Percentiles rank a stretch among this genome's conserved stretches.
Conservation (phyloP, 2,888 invertebrate genomes). For the Eutolmus rufibarbis region DNA sequence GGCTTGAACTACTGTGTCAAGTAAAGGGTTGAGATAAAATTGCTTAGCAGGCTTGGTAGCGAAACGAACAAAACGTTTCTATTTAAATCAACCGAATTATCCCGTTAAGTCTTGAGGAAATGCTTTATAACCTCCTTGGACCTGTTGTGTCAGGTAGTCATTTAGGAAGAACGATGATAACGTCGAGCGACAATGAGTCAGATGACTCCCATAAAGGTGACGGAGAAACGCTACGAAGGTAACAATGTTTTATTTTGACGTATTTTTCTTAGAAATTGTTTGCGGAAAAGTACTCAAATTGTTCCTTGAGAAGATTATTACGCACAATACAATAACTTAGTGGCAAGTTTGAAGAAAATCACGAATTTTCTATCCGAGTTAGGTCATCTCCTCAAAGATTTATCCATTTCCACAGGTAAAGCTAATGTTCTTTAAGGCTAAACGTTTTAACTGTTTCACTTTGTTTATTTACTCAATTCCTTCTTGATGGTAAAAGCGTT, state of each 20-base stretch:
- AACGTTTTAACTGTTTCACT: background rate
- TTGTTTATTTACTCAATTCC: background rate
- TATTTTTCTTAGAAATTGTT: background rate
- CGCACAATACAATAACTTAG: background rate
- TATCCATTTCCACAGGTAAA: background rate
- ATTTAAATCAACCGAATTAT: background rate
- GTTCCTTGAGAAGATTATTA: background rate
- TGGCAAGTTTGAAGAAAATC: background rate
- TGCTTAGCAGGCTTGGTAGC: background rate
- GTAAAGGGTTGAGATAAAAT: background rate
- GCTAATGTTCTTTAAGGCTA: background rate
- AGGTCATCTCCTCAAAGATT: background rate
- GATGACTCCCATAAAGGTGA: background rate
- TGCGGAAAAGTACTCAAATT: background rate
- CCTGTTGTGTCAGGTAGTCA: background rate
- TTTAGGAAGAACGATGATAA: background rate
- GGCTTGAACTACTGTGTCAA: background rate
- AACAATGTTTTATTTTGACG: background rate
- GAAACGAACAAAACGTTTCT: background rate
- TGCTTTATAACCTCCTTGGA: background rate
- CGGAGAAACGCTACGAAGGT: background rate
- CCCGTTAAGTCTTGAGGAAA: background rate
- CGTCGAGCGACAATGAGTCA: background rate
- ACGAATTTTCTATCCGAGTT: background rate
- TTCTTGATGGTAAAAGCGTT: background rate